These are phyloP conservation scores for Aurelia aurita complex sp. Pacific DNA, from an alignment of 30 jellyfish, hydroid and myxozoan species.

Conservation along the genomic window DNA sequence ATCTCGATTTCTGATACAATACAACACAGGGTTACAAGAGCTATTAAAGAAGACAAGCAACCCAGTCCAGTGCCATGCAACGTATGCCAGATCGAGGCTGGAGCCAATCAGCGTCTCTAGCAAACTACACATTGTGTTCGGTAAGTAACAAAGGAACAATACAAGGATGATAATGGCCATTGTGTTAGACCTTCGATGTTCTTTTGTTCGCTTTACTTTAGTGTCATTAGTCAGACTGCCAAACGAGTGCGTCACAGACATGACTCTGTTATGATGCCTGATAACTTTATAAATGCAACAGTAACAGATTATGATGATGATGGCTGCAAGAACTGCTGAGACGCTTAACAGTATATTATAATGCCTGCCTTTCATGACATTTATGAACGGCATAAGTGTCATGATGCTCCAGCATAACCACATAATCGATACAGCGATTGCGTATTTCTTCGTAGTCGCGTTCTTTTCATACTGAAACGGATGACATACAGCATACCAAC, in stretches of 20 bases:
- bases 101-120: slow-evolving; percentile 17
- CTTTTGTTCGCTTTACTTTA: slow-evolving; percentile 6
- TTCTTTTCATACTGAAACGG: slow-evolving; percentile 36
- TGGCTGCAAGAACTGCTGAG: slow-evolving; percentile 12
- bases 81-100: slow-evolving; percentile 52
- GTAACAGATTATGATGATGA: slow-evolving; percentile 26
- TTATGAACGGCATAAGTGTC: slow-evolving; percentile 35
- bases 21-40: slow-evolving; percentile 54
- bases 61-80: slow-evolving; percentile 59
- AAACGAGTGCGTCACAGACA: not conserved
- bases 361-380: slow-evolving; percentile 23
- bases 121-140: slow-evolving; percentile 27
- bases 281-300: slow-evolving; percentile 6
- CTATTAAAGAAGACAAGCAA: slow-evolving; percentile 49
- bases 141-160: slow-evolving; percentile 47
- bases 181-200: slow-evolving; percentile 46
- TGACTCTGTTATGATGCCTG: slow-evolving; percentile 1
- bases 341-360: slow-evolving; percentile 6
- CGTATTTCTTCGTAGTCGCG: slow-evolving; percentile 18
- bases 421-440: not conserved
- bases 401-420: slow-evolving; percentile 39
- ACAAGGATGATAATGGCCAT: slow-evolving; percentile 35
- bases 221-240: not conserved
- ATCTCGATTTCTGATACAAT: slow-evolving; percentile 44
- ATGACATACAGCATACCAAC: slow-evolving; percentile 43